Evolutionary conservation across 2,888 invertebrate genomes (phyloP).

Genomic region (Chrysopilus asiliformis): DNA sequence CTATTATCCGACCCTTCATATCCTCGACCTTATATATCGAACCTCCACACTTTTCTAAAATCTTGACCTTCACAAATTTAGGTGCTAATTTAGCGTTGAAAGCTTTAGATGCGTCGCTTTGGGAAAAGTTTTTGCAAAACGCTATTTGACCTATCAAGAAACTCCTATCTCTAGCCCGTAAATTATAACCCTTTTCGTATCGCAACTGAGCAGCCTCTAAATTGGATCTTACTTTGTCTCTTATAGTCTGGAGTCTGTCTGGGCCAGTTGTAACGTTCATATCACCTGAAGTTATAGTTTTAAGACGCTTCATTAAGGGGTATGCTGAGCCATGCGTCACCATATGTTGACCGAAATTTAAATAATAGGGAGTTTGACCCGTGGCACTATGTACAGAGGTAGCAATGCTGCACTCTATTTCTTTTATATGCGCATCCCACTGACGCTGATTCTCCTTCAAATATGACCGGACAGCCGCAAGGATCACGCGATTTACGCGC

Average conservation of each 20-base stretch:
- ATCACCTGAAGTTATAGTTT: slow-evolving; percentile 2
- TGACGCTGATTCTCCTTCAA: slow-evolving; percentile 1
- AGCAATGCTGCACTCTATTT: not conserved
- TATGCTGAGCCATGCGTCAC: slow-evolving; percentile 3
- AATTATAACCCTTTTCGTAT: not conserved
- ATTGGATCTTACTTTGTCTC: not conserved
- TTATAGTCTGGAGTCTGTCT: not conserved
- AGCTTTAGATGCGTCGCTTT: no score
- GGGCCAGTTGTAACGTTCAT: not conserved
- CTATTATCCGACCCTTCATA: no score
- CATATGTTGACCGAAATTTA: slow-evolving; percentile 2
- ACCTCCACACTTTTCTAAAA: no score
- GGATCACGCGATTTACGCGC: slow-evolving; percentile 3
- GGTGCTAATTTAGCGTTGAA: no score
- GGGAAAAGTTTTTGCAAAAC: no score
- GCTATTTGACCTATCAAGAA: not conserved
- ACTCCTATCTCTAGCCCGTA: not conserved
- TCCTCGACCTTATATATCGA: no score
- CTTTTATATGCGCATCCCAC: slow-evolving; percentile 1
- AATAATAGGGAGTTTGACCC: not conserved
- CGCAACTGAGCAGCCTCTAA: not conserved
- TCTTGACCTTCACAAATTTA: no score
- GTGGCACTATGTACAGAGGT: slow-evolving; percentile 3
- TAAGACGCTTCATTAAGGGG: not conserved
- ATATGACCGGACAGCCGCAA: slow-evolving; percentile 3